These are phyloP conservation scores for Drosophila jambulina DNA, from an alignment of 1,140 invertebrate genomes.

Conservation along the genomic window DNA sequence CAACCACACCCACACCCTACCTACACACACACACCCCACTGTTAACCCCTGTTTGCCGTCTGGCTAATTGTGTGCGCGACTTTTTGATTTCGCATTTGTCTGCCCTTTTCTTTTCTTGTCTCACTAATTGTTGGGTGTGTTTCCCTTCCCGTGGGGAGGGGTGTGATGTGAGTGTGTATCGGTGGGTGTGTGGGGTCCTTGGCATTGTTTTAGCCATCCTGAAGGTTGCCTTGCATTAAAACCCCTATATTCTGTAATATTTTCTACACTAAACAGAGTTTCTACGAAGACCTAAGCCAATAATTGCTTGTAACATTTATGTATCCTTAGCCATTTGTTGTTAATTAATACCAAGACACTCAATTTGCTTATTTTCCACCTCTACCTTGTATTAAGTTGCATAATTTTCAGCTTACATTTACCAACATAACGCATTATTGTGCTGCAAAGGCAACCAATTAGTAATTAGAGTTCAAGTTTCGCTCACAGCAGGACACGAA, in stretches of 20 bases:
- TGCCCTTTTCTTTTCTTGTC: slow-evolving; percentile 35
- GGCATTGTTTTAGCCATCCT: neutral
- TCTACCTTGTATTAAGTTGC: neutral
- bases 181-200: slow-evolving; percentile 3
- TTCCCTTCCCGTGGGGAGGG: neutral
- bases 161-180: neutral
- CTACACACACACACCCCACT: neutral
- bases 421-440: neutral
- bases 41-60: slow-evolving; percentile 18
- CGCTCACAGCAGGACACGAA: neutral
- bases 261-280: neutral
- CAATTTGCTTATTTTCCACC: neutral
- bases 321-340: neutral
- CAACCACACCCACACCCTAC: neutral
- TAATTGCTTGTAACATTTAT: neutral
- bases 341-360: neutral
- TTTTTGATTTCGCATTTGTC: slow-evolving; percentile 69
- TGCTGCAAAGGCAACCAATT: neutral
- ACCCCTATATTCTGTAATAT: neutral
- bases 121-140: slow-evolving; percentile 19
- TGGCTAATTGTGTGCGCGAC: slow-evolving; percentile 73
- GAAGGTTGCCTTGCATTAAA: neutral
- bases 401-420: neutral
- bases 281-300: neutral
- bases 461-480: neutral